Percentiles rank a stretch among this genome's conserved stretches.
Conservation (phyloP, 2,888 invertebrate species). For the Callimorpha dominula region DNA sequence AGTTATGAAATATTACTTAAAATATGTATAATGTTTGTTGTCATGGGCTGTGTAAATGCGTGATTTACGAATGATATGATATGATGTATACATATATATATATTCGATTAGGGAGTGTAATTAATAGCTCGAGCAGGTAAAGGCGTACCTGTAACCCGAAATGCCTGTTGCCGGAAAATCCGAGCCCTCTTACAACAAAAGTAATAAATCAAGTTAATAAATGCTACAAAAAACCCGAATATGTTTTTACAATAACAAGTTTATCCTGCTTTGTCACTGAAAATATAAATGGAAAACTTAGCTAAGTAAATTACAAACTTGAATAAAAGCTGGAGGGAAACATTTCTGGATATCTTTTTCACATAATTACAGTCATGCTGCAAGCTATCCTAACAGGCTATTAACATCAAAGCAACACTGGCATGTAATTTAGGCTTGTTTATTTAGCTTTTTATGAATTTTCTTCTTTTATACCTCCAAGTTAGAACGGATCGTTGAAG, state of each 20-base stretch:
- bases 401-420: conserved; percentile 29
- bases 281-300: conserved; percentile 1
- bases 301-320: not conserved
- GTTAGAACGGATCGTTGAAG: conserved; percentile 4
- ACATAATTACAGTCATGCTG: conserved; percentile 24
- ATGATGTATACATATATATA: too few species aligned
- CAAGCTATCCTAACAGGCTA: conserved; percentile 18
- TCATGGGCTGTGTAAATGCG: too few species aligned
- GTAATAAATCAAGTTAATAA: not conserved
- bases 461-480: not conserved
- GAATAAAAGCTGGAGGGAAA: conserved; percentile 9
- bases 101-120: too few species aligned
- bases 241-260: not conserved
- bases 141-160: not conserved
- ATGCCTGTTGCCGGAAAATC: not conserved
- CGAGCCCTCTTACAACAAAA: not conserved
- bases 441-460: conserved; percentile 18
- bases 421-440: conserved; percentile 19
- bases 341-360: conserved; percentile 16
- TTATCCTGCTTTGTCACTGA: not conserved
- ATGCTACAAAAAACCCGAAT: not conserved
- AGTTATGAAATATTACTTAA: too few species aligned
- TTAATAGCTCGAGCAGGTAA: too few species aligned
- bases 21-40: too few species aligned
- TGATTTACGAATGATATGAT: too few species aligned